Conservation (phyloP, 2,888 invertebrate genomes). For the Lymantria dispar region DNA sequence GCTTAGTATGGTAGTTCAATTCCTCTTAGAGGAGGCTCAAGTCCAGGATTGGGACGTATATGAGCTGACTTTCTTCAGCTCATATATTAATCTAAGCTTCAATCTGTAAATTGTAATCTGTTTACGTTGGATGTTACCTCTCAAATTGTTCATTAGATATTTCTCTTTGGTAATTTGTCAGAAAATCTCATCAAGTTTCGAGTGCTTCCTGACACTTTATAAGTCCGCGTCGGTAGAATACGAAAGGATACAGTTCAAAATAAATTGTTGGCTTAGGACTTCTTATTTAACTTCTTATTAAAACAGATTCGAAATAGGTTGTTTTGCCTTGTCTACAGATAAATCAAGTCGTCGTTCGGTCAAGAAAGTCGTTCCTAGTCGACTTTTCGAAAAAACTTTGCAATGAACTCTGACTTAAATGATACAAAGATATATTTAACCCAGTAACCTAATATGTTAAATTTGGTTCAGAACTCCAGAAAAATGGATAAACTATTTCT, state of each 20-base stretch:
- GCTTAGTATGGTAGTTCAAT: no score
- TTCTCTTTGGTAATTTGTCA: slow-evolving; percentile 9
- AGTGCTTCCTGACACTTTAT: slow-evolving; percentile 22
- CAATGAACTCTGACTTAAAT: slow-evolving; percentile 9
- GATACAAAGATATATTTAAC: neutral
- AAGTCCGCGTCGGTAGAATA: slow-evolving; percentile 20
- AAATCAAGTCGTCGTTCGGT: slow-evolving; percentile 29
- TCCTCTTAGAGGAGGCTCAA: no score
- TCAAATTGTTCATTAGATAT: slow-evolving; percentile 1
- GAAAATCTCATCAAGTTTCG: slow-evolving; percentile 24
- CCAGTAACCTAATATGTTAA: no score
- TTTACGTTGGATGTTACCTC: neutral
- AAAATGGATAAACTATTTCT: no score
- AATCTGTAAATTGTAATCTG: no score
- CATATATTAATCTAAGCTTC: no score
- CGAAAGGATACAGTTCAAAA: slow-evolving; percentile 31
- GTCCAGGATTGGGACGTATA: no score
- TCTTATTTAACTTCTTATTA: slow-evolving; percentile 39
- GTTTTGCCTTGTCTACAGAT: slow-evolving; percentile 26
- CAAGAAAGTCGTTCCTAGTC: slow-evolving; percentile 2
- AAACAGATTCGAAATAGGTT: slow-evolving; percentile 26
- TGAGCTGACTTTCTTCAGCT: no score
- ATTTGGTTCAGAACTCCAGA: no score
- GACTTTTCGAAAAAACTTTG: slow-evolving; percentile 22
- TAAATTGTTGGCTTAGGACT: slow-evolving; percentile 41